Evolutionary conservation across 2,888 invertebrate genomes (phyloP), one percentile per base, ranked within the genome.

Genomic region (Troilus luridus): DNA sequence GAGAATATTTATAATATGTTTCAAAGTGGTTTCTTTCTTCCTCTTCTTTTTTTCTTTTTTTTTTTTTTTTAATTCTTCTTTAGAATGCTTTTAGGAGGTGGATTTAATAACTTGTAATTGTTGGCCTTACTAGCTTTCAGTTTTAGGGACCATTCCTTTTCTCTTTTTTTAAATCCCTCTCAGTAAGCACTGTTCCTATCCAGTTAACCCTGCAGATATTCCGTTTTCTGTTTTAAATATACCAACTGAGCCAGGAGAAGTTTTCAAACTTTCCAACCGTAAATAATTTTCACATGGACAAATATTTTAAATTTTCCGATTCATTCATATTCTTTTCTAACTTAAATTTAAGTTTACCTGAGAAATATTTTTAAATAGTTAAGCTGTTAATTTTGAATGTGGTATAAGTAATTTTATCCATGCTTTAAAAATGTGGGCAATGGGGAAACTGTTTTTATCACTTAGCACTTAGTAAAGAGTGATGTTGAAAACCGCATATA

Each of bases 21-120:
- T 67, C 19, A 41, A 27, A 77, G 41, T 41, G 72, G 27, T 41
- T 77, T 41, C 17, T 12, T 41, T 77, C 27, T 27, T 72, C 10
- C 17, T 77, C 27, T 14, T 72, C 7, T 27, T 72, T 72, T 27
- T 6, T 41, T 77, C 27, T 14, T 72, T n/a, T 27, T 72, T 72
- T 27, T 6, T 27, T 77, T 67, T 24, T 67, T 67, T 67, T 67
- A 41, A 6, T 77, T 41, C 72, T 19, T 77, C 24, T 77, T 77
- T 7, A 77, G 72, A 41, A 77, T 77, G 72, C 72, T 77, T 77
- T 77, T 77, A 77, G 41, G 72, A 77, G 27, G 1, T 0, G 27
- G 17, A 12, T 77, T 77, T 77, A 77, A 77, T 77, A 41, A 77
- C 72, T 77, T 77, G 27, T 77, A 77, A 77, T 77, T 77, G 72